Evolutionary conservation across 2,888 invertebrate genomes (phyloP).

Genomic region (Leptinotarsa tumamoca): DNA sequence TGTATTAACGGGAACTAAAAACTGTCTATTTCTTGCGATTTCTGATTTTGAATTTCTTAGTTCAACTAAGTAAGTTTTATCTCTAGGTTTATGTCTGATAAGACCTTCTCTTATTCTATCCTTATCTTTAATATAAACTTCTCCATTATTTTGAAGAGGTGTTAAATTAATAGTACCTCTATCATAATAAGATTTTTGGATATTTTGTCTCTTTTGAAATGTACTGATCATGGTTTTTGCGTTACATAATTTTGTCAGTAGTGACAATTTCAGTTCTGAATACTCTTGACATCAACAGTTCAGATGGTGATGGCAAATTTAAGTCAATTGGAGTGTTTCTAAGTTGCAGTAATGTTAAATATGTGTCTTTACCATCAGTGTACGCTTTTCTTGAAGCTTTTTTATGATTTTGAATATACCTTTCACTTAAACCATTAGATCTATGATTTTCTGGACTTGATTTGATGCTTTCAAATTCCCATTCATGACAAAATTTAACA

Average conservation of each 20-base stretch:
- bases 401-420: slow-evolving; percentile 39
- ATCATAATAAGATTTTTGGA: too few relatives aligned
- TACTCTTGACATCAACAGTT: slow-evolving; percentile 32
- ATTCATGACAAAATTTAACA: slow-evolving; percentile 40
- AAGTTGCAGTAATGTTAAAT: slow-evolving; percentile 33
- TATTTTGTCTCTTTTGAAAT: neutral
- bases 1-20: neutral
- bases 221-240: neutral
- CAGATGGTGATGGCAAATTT: slow-evolving; percentile 27
- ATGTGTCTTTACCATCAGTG: slow-evolving; percentile 31
- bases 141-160: too few relatives aligned
- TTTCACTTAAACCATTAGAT: slow-evolving; percentile 40
- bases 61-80: too few relatives aligned
- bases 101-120: too few relatives aligned
- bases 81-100: too few relatives aligned
- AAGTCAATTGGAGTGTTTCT: slow-evolving; percentile 39
- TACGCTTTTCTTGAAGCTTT: slow-evolving; percentile 35
- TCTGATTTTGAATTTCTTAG: too few relatives aligned
- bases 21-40: neutral
- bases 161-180: too few relatives aligned
- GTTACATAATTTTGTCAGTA: neutral
- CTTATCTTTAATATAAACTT: too few relatives aligned
- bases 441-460: slow-evolving; percentile 34
- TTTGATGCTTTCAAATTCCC: slow-evolving; percentile 44
- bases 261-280: slow-evolving; percentile 11